Base-by-base conservation (phyloP, 2,797 vertebrate genomes). In the Mus minutoides region DNA sequence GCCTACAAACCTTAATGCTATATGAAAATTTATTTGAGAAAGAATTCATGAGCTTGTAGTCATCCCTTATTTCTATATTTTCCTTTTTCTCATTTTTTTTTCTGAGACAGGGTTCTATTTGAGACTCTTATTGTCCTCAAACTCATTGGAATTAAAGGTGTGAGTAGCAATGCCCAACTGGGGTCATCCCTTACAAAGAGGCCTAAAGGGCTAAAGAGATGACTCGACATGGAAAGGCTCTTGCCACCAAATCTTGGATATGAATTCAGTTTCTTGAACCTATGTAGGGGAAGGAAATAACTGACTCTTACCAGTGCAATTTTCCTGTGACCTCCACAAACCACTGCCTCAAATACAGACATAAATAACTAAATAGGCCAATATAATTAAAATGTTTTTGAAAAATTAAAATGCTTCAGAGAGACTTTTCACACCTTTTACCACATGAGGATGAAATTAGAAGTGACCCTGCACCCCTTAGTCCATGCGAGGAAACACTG, bases 41-140 rank as follows among this genome's bases (percentile, higher is more conserved):
- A 82, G 76, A 75, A 88, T 75, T 83, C 21, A 34, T 56, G 22
- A 54, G 43, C 4, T 21, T 6, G 3, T 16, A 40, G 24, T 54
- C 64, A 67, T 21, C 3, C 29, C 2, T 67, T 37, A 26, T 64
- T 21, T 75, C 54, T 75, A 21, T 60, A 9, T 9, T 83, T 37
- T 6, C 64, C 4, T 37, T 22, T 26, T 3, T 2, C 9, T 10
- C 8, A 10, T 1, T 52, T 1, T 52, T 52, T 34, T 17, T 46
- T 49, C 21, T 3, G 31, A 69, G 31, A 22, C 11, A 85, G 11
- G 40, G 31, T n/a, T 49, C 31, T 69, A 29, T 67, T 21, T 67
- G 31, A 67, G 21, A 3, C 11, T 5, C 11, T 5, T 34, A 31
- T 34, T 49, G 11, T n/a, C 31, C 31, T 49, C 19, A 21, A n/a